Evolutionary conservation across 2,888 invertebrate species (phyloP), one percentile per base, ranked within the genome.

Genomic region (Oegoconia quadripuncta): DNA sequence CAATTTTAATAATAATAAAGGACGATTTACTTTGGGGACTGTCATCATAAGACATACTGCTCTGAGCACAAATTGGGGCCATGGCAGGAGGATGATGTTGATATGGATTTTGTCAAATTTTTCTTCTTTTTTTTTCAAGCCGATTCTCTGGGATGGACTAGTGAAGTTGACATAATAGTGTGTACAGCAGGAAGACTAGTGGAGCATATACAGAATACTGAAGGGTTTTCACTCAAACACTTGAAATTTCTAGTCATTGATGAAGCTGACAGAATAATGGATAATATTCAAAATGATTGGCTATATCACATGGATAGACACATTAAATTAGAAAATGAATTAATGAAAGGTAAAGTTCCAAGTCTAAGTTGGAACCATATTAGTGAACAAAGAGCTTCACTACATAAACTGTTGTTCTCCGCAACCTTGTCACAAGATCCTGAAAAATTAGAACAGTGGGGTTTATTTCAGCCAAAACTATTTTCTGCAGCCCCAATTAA

Each of bases 371-470:
- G 90, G 62, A 71, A 65, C 42, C 88, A 77, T 49, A 61, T 89
- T n/a, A 59, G 58, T 43, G 61, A 80, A 14, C 75, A 74, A 40
- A 81, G 82, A 42, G 77, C 87, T 35, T 89, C 91, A 37, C 93
- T 93, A 2, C 98, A 98, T 56, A 98, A 98, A 73, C 84, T 99
- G 31, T 84, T 99, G 2, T 97, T 99, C 67, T 99, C 99, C n/a
- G 99, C 99, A 3, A 99, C 99, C 1, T 80, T 99, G 11, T 95
- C 97, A 0, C 96, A 97, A 69, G 98, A 99, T 82, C 98, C 99
- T 0, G 98, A 99, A 77, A 96, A 97, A 70, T 82, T 99, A 33
- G 94, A 97, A 61, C 91, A 93, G 50, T 90, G 99, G 69, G 93
- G 94, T 9, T 86, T 99, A 4, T 98, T 97, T 64, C 94, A 96